phyloP scores from a whole-genome alignment of 2,888 invertebrate species.

The Hoplodrina blanda region DNA sequence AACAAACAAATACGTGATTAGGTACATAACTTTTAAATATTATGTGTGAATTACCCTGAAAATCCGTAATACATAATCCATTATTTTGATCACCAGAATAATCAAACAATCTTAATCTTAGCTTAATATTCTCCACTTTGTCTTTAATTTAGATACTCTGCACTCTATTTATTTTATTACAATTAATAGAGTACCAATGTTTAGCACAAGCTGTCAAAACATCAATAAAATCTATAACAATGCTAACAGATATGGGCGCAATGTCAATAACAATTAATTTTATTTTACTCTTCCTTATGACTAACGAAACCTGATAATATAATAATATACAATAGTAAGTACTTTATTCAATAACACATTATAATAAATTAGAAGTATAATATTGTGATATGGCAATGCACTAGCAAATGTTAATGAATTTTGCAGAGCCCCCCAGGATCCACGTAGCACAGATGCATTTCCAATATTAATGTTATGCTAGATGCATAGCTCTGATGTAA shows the following conservation, averaged over 20 bases:
- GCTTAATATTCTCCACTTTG: too few relatives aligned
- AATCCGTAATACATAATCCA: neutral
- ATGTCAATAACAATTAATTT: slow-evolving; percentile 10
- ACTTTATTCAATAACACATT: neutral
- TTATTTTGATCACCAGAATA: too few relatives aligned
- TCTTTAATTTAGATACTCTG: too few relatives aligned
- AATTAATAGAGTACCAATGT: too few relatives aligned
- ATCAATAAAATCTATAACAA: slow-evolving; percentile 21
- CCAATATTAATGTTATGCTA: slow-evolving; percentile 44
- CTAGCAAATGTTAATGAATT: neutral
- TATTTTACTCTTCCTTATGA: slow-evolving; percentile 33
- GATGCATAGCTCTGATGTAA: slow-evolving; percentile 44
- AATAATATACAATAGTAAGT: neutral
- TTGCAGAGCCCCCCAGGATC: neutral
- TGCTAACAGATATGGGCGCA: slow-evolving; percentile 4
- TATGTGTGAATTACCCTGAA: neutral
- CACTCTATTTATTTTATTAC: too few relatives aligned
- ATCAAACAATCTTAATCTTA: too few relatives aligned
- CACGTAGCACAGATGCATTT: neutral
- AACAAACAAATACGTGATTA: slow-evolving; percentile 4
- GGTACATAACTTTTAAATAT: slow-evolving; percentile 1
- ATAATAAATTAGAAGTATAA: neutral
- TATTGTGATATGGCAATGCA: neutral
- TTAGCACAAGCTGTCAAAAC: neutral
- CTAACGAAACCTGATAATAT: neutral